A percentile compares a stretch with the other conserved stretches of the same genome.
phyloP scores from a whole-genome alignment of 2,113 vertebrate genomes.

The Lepisosteus oculatus region DNA sequence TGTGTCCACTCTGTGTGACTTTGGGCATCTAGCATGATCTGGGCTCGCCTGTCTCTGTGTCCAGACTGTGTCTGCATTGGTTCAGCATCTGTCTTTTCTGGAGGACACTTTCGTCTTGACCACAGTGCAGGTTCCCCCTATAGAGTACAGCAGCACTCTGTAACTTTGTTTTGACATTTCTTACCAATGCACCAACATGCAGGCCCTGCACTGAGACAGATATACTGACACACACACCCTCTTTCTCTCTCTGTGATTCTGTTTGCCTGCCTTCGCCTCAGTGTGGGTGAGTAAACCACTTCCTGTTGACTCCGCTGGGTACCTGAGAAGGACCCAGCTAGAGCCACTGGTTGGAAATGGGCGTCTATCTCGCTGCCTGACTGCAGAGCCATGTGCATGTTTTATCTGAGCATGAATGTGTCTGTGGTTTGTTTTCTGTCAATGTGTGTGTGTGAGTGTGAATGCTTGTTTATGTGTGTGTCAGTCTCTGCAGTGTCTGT shows the following conservation, averaged over 20 bases:
- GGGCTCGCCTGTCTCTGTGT: no score
- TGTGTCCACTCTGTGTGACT: no score
- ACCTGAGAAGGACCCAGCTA: slow-evolving; percentile 27
- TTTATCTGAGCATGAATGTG: no score
- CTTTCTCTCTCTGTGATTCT: not conserved
- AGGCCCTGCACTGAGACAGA: slow-evolving; percentile 21
- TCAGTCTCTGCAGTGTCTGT: not conserved
- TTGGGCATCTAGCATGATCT: no score
- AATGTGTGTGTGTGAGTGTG: slow-evolving; percentile 6
- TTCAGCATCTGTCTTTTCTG: no score
- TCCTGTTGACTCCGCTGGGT: slow-evolving; percentile 34
- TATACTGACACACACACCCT: slow-evolving; percentile 20
- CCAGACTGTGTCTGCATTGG: no score
- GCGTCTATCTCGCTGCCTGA: not conserved
- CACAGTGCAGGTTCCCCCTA: no score
- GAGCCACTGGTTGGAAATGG: slow-evolving; percentile 1
- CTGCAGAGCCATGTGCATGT: no score
- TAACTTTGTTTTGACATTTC: no score
- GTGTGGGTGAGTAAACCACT: slow-evolving; percentile 32
- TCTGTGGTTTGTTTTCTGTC: not conserved
- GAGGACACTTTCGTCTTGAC: no score
- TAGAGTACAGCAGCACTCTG: no score
- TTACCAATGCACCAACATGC: slow-evolving; percentile 29
- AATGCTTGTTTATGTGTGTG: slow-evolving; percentile 17
- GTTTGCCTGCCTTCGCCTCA: not conserved